These are phyloP conservation scores for Alcedo atthis DNA, from an alignment of 2,797 vertebrate genomes.

Conservation along the genomic window DNA sequence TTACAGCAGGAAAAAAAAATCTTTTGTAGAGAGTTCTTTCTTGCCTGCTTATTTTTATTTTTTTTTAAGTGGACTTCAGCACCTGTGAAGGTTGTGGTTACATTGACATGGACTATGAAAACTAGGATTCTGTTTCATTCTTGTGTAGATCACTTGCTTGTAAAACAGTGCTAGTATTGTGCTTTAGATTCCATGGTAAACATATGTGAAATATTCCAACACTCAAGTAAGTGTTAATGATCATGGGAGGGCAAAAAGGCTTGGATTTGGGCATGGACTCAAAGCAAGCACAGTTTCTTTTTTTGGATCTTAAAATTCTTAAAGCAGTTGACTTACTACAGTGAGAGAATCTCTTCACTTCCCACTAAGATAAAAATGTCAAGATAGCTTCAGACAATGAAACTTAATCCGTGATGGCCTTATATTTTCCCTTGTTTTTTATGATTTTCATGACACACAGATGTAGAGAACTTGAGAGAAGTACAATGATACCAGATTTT, in stretches of 20 bases:
- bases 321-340: background rate
- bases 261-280: background rate
- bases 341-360: background rate
- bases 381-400: background rate
- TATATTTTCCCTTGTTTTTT: background rate
- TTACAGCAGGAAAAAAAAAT: background rate
- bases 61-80: slow-evolving; percentile 1
- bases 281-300: background rate
- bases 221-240: background rate
- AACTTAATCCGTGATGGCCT: background rate
- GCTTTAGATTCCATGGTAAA: background rate
- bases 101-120: background rate
- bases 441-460: background rate
- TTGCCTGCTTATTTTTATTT: background rate
- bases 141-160: background rate
- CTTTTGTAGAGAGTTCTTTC: background rate
- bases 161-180: background rate
- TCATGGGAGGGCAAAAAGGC: background rate
- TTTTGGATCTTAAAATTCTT: background rate
- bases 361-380: background rate
- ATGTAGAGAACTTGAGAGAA: background rate
- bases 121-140: background rate
- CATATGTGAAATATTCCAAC: background rate
- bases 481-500: background rate
- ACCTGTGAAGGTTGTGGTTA: background rate